Evolutionary conservation across 2,797 vertebrate species (phyloP), one percentile per base, ranked within the genome.

Genomic region (Babyrousa celebensis): DNA sequence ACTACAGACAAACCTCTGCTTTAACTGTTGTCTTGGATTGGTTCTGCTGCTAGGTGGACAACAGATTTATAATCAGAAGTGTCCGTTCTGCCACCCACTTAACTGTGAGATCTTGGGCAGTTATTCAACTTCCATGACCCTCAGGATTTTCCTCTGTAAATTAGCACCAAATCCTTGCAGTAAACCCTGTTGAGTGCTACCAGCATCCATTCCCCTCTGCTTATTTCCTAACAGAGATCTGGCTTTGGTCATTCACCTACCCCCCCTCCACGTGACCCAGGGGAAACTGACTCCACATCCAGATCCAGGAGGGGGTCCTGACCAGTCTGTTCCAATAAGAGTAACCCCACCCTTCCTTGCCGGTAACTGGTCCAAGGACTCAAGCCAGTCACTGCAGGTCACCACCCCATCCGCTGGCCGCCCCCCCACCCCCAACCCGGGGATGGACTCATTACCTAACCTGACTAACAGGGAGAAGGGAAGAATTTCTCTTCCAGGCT

Each of bases 391-490:
- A 71, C 17, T 77, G 7, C 10, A 48, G 48, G 56, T 85, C 65
- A 62, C 20, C 20, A 27, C 11, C 4, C n/a, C 77, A 65, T 5
- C 23, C 15, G 27, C 3, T 9, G 15, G 16, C 23, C 43, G 3
- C 21, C 21, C 43, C 15, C 21, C 21, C 14, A n/a, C 52, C 15
- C 36, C 18, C 4, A 3, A 56, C 54, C 11, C 0, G 7, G 9
- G 56, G 11, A 65, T 25, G 48, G 43, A 60, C 72, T 71, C 68
- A 87, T 67, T 88, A 23, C 60, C 65, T 63, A 80, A 62, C 54
- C 60, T 62, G 89, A 75, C 65, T 58, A 80, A 72, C 32, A 8
- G 85, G 36, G 78, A 92, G 20, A 91, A 52, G 70, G 86, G 12
- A 85, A 85, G 21, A n/a, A 82, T 54, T 86, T 92, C 36, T 63